Base-by-base conservation (phyloP, 2,797 vertebrate species). In the Dendrocincla fuliginosa region DNA sequence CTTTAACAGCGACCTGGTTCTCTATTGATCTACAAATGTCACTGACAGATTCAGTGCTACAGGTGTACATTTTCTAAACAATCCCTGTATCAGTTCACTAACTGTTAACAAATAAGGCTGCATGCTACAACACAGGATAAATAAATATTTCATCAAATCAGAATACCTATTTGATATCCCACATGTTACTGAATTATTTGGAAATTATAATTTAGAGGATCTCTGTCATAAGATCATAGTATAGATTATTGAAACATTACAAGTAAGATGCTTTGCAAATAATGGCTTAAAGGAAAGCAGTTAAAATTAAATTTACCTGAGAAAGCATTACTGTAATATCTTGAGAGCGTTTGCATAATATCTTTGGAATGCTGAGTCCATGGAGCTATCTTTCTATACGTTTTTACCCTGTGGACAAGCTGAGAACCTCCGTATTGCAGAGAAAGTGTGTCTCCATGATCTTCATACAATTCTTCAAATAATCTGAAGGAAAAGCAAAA, bases 321-420 rank as follows among this genome's bases (percentile, higher is more conserved):
- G 96, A 99, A 99, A 70, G 99, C 99, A 37, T 99, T 99, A 97
- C 99, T 99, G 87, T 99, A 99, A 92, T 99, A 99, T 90, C 99
- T 98, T 7, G 99, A 99, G 82, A 99, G 98, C 0, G 99, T 99
- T 90, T 99, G 99, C 99, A 99, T 99, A 97, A 99, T 99, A 95
- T 99, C 99, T 97, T 99, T 99, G 75, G 99, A 99, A 98, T 99
- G 99, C 78, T 99, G 99, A 4, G 99, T 99, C 99, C 99, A 99
- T 0, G 99, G 99, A 8, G 99, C 99, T 30, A 99, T 99, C 97
- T 99, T 99, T 83, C 99, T 98, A 74, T 99, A 99, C 7, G 99
- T 99, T 97, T 99, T 99, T 22, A 99, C 99, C 81, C 99, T 98
- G 96, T 99, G 99, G 67, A 99, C 99, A 90, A 99, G 98, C 97